phyloP scores from a whole-genome alignment of 2,797 vertebrate genomes.

The Gobio occitaniae region DNA sequence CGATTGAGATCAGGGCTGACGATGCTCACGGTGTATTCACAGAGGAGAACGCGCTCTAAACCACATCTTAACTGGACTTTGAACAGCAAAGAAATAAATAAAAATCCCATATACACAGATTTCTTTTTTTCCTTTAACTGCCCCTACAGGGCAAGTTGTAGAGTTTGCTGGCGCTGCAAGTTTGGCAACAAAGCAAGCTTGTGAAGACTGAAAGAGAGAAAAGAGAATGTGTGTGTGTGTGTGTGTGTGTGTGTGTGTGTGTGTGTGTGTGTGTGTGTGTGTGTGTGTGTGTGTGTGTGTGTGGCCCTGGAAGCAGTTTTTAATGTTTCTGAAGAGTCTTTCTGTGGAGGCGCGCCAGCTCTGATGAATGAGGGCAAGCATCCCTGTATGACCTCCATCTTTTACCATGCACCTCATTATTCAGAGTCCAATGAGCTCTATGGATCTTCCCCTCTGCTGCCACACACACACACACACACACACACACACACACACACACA shows the following conservation, averaged over 20 bases:
- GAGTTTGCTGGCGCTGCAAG: constrained; percentile 59
- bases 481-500: constrained; percentile 27
- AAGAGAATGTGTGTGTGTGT: constrained; percentile 25
- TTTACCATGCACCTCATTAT: constrained; percentile 65
- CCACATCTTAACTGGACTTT: constrained; percentile 39
- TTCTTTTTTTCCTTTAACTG: constrained; percentile 48
- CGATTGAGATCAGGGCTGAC: background rate
- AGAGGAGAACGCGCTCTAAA: constrained; percentile 15
- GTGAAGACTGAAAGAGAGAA: constrained; percentile 24
- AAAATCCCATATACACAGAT: constrained; percentile 10
- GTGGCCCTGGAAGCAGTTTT: constrained; percentile 64
- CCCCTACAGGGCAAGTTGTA: constrained; percentile 57
- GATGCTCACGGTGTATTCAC: constrained; percentile 10
- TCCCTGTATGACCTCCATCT: constrained; percentile 63
- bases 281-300: constrained; percentile 54
- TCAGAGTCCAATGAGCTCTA: constrained; percentile 56
- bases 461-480: constrained; percentile 21
- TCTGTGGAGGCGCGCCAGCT: constrained; percentile 60
- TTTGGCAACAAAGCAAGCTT: constrained; percentile 58
- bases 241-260: background rate
- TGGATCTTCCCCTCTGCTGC: constrained; percentile 48
- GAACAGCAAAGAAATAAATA: constrained; percentile 42
- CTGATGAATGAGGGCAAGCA: constrained; percentile 66
- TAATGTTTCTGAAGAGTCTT: constrained; percentile 64
- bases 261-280: background rate